A percentile compares a stretch with the other conserved stretches of the same genome.
phyloP scores from a whole-genome alignment of 23 tunicate species.

The Clavelina lepadiformis region DNA sequence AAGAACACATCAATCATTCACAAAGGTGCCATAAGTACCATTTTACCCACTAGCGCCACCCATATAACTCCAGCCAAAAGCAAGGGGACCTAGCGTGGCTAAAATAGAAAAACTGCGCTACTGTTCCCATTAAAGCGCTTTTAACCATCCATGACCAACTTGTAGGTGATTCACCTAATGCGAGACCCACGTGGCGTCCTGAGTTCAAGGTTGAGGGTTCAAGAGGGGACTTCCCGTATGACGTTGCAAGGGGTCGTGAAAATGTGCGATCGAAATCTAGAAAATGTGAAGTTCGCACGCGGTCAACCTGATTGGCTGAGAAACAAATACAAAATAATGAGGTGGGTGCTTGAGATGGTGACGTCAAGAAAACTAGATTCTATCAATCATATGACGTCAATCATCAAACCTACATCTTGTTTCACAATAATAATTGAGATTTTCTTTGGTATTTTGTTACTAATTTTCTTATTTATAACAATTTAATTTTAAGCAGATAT shows the following conservation, averaged over 20 bases:
- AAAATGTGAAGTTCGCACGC: slow-evolving; percentile 15
- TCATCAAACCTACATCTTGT: no score
- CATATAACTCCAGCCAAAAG: no score
- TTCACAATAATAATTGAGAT: no score
- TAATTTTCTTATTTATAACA: not conserved
- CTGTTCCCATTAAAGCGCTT: no score
- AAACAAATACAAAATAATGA: slow-evolving; percentile 37
- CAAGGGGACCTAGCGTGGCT: no score
- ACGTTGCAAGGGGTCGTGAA: not conserved
- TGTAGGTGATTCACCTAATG: slow-evolving; percentile 58
- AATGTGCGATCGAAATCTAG: slow-evolving; percentile 29
- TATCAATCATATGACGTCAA: no score
- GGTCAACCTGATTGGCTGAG: slow-evolving; percentile 37
- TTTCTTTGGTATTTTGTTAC: no score
- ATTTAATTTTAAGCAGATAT: slow-evolving; percentile 26
- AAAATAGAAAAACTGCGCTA: no score
- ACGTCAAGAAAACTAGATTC: no score
- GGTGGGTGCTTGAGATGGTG: slow-evolving; percentile 19
- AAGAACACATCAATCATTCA: no score
- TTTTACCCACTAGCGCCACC: no score
- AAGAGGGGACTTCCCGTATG: not conserved
- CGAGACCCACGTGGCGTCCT: slow-evolving; percentile 80
- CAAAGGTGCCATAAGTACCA: no score
- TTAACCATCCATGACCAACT: not conserved
- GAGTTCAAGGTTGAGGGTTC: slow-evolving; percentile 35